A percentile compares a stretch with the other conserved stretches of the same genome.
Conservation (phyloP, 1,140 invertebrate genomes). For the Calephelis nemesis region DNA sequence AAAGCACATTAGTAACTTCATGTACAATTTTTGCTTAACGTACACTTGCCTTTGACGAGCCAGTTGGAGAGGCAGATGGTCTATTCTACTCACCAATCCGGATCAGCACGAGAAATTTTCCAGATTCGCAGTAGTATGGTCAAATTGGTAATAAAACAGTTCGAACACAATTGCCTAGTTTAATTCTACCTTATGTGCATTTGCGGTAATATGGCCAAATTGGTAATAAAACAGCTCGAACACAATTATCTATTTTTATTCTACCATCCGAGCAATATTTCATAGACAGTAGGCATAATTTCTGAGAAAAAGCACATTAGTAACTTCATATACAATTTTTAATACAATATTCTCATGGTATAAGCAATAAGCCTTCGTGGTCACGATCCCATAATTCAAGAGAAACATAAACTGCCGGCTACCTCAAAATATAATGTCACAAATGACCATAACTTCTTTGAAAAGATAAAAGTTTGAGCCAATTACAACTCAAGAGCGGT, state of each 20-base stretch:
- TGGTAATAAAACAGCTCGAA: no score
- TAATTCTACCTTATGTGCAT: no score
- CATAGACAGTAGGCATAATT: not conserved
- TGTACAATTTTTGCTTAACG: slow-evolving; percentile 11
- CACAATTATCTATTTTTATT: no score
- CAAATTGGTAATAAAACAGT: no score
- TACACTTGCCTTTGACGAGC: no score
- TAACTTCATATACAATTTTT: slow-evolving; percentile 7
- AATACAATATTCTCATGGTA: slow-evolving; percentile 31
- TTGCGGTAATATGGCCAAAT: no score
- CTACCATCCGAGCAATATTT: not conserved
- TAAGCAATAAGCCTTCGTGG: slow-evolving; percentile 30
- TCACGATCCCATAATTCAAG: slow-evolving; percentile 58
- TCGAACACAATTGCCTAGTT: no score
- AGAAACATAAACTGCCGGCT: slow-evolving; percentile 36
- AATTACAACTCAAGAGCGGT: slow-evolving; percentile 61
- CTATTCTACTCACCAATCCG: no score
- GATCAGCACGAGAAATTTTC: no score
- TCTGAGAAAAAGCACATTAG: not conserved
- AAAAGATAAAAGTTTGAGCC: slow-evolving; percentile 68
- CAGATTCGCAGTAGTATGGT: no score
- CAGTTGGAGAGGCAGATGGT: no score
- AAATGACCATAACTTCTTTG: slow-evolving; percentile 67
- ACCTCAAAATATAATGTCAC: slow-evolving; percentile 47
- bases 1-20: not conserved